A percentile compares a stretch with the other conserved stretches of the same genome.
These are phyloP conservation scores for Cercopithecus hamlyni DNA, from an alignment of 2,797 vertebrate species.

Conservation along the genomic window DNA sequence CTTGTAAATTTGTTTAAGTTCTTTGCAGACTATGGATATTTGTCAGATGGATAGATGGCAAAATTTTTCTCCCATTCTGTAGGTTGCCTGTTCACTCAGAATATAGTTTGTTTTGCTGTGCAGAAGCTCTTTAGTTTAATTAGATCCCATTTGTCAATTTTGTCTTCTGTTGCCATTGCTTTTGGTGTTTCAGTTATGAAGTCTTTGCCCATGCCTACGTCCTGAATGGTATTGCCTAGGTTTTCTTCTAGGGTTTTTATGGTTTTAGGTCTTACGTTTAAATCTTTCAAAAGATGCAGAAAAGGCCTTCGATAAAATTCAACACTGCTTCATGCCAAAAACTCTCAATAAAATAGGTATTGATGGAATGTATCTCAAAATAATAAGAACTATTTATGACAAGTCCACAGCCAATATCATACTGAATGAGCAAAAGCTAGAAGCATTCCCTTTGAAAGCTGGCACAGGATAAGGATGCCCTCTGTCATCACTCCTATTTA, in stretches of 20 bases:
- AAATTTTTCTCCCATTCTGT: neutral
- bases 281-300: neutral
- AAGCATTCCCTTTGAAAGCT: neutral
- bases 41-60: neutral
- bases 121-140: neutral
- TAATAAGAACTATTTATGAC: neutral
- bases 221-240: neutral
- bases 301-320: neutral
- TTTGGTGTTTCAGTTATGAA: neutral
- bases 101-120: neutral
- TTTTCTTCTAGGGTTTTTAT: neutral
- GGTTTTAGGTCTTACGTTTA: neutral
- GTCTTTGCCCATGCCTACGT: neutral
- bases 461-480: neutral
- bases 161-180: neutral
- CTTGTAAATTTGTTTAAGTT: neutral
- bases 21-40: neutral
- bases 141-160: neutral
- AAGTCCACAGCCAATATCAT: neutral
- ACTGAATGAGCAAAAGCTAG: neutral
- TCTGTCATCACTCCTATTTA: neutral
- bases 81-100: neutral
- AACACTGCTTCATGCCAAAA: neutral
- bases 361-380: neutral
- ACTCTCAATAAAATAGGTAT: neutral